These are phyloP conservation scores for Orchesella cincta DNA, from an alignment of 1,140 invertebrate species.

Conservation along the genomic window DNA sequence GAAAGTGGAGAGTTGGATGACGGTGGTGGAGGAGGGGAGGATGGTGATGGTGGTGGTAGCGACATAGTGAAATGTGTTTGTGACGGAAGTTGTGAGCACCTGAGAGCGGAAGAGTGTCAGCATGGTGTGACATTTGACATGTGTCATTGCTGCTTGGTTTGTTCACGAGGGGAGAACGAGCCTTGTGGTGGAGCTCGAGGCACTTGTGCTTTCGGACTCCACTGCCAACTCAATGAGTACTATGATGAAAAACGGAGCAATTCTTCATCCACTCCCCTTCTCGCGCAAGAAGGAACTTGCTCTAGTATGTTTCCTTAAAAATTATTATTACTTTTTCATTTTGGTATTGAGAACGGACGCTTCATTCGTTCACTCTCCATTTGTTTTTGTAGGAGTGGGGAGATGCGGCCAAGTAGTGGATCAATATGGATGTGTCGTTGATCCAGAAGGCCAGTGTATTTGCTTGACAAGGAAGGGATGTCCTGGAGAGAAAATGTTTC, in stretches of 20 bases:
- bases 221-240: constrained; percentile 32
- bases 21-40: background rate
- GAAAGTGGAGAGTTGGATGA: no score
- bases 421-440: constrained; percentile 40
- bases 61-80: constrained; percentile 46
- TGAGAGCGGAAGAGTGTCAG: constrained; percentile 40
- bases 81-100: constrained; percentile 48
- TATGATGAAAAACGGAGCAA: background rate
- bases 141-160: constrained; percentile 49
- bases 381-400: constrained; percentile 25
- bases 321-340: background rate
- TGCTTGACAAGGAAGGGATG: constrained; percentile 34
- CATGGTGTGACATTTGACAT: constrained; percentile 47
- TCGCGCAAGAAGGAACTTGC: constrained; percentile 37
- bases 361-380: no score
- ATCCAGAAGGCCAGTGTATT: constrained; percentile 36
- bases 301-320: constrained; percentile 23
- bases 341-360: background rate
- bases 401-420: constrained; percentile 34
- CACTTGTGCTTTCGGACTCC: constrained; percentile 41
- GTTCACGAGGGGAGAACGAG: constrained; percentile 48
- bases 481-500: constrained; percentile 39
- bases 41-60: background rate
- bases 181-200: constrained; percentile 47
- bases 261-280: background rate